phyloP scores from a whole-genome alignment of 2,797 vertebrate species.

The Acomys russatus region DNA sequence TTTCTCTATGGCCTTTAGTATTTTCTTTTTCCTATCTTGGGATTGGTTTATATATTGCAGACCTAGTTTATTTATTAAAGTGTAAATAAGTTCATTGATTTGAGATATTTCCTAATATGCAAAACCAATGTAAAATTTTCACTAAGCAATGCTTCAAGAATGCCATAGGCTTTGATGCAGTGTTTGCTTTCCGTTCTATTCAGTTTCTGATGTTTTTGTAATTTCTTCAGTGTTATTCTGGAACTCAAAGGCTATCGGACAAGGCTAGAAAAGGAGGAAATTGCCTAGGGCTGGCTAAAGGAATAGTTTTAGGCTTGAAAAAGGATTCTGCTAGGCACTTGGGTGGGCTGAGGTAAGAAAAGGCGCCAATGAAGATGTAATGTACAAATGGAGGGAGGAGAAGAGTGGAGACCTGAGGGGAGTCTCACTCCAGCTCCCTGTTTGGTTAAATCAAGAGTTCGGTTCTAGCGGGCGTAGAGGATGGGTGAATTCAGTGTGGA shows the following conservation, averaged over 20 bases:
- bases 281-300: neutral
- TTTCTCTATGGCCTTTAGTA: neutral
- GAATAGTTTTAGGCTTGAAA: neutral
- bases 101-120: neutral
- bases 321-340: neutral
- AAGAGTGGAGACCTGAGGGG: neutral
- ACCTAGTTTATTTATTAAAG: slow-evolving; percentile 5
- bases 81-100: neutral
- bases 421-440: neutral
- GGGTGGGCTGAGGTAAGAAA: neutral
- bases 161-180: neutral
- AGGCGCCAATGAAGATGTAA: neutral
- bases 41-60: slow-evolving; percentile 10
- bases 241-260: neutral
- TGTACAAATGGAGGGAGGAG: neutral
- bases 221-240: neutral
- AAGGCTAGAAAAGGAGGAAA: neutral
- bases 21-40: neutral
- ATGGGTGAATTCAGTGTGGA: neutral
- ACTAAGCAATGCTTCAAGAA: neutral
- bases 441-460: neutral
- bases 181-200: slow-evolving; percentile 14
- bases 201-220: slow-evolving; percentile 5
- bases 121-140: neutral
- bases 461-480: neutral